A percentile compares a stretch with the other conserved stretches of the same genome.
Evolutionary conservation across 2,888 invertebrate species (phyloP).

Genomic region (Drosophila paucipuncta): DNA sequence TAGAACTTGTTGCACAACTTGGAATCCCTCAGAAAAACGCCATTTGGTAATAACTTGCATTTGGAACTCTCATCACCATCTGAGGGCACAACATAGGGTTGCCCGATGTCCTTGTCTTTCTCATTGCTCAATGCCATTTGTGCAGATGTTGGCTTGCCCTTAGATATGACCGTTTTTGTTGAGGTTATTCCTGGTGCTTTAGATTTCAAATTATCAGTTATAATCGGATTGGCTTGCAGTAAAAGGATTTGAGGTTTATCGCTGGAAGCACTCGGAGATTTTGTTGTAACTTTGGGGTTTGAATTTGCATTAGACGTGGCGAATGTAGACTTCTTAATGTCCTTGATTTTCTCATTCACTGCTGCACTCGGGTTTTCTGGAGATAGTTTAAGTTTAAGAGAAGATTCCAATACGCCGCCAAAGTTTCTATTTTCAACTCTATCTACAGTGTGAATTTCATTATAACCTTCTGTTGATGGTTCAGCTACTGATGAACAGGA

Average conservation of each 20-base stretch:
- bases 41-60: slow-evolving; percentile 41
- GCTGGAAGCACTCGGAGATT: background rate
- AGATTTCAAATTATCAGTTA: background rate
- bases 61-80: background rate
- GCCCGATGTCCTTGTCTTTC: background rate
- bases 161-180: background rate
- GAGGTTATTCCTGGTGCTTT: background rate
- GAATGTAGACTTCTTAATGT: background rate
- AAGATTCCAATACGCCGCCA: background rate
- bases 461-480: background rate
- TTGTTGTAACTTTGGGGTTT: background rate
- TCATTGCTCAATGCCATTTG: background rate
- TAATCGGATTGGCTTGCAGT: background rate
- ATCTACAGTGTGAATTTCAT: background rate
- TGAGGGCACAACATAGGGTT: background rate
- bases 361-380: background rate
- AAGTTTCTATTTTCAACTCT: background rate
- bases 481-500: background rate
- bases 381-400: background rate
- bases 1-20: slow-evolving; percentile 54
- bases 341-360: background rate
- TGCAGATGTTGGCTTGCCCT: background rate
- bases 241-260: background rate
- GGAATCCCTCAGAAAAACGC: slow-evolving; percentile 48
- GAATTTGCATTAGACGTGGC: background rate